phyloP scores from a whole-genome alignment of 2,797 vertebrate species.

The Merluccius polli region DNA sequence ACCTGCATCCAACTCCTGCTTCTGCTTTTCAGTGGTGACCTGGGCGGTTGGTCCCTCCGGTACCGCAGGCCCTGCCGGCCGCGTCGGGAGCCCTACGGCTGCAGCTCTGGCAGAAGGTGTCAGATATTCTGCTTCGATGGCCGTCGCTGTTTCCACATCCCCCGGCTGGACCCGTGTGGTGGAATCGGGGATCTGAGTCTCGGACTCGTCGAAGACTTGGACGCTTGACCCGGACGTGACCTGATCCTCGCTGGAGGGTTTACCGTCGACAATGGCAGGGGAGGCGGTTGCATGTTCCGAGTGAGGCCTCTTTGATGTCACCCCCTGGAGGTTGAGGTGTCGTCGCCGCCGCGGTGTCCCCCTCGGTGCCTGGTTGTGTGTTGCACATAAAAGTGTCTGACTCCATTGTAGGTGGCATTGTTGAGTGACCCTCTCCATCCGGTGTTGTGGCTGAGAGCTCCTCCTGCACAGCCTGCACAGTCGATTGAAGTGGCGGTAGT shows the following conservation, averaged over 20 bases:
- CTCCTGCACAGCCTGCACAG: not conserved
- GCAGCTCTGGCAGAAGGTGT: constrained; percentile 53
- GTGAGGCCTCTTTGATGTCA: constrained; percentile 8
- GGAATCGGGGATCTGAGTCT: constrained; percentile 56
- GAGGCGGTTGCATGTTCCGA: constrained; percentile 23
- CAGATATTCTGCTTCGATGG: constrained; percentile 75
- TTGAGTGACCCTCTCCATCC: constrained; percentile 11
- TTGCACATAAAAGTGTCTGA: constrained; percentile 28
- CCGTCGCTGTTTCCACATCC: constrained; percentile 51
- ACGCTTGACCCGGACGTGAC: constrained; percentile 55
- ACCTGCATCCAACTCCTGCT: constrained; percentile 79
- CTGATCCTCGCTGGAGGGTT: constrained; percentile 62
- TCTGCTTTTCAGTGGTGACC: constrained; percentile 56
- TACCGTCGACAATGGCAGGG: constrained; percentile 32
- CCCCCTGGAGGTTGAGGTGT: not conserved
- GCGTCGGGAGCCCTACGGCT: constrained; percentile 48
- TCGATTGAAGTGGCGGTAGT: constrained; percentile 29
- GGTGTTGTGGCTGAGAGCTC: constrained; percentile 15
- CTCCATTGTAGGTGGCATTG: not conserved
- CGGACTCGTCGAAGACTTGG: constrained; percentile 72
- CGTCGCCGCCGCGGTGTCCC: constrained; percentile 11
- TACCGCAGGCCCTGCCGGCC: constrained; percentile 34
- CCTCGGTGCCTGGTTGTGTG: constrained; percentile 32
- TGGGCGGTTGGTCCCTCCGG: constrained; percentile 62
- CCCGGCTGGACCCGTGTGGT: constrained; percentile 49